A percentile compares a stretch with the other conserved stretches of the same genome.
Evolutionary conservation across 2,113 vertebrate genomes (phyloP).

Genomic region (Peromyscus maniculatus): DNA sequence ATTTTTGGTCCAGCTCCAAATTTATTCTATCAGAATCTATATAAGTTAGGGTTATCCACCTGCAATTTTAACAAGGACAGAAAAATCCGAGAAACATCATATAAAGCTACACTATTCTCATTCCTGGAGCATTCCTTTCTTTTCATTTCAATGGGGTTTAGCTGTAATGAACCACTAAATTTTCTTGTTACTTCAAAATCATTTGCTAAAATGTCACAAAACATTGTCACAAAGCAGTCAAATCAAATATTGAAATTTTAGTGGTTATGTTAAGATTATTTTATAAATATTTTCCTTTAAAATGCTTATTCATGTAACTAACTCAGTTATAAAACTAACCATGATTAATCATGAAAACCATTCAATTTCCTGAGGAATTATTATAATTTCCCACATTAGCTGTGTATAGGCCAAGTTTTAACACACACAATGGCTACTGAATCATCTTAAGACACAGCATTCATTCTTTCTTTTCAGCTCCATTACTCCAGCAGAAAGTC

Average conservation of each 20-base stretch:
- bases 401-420: constrained; percentile 39
- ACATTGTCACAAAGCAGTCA: constrained; percentile 4
- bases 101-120: not conserved
- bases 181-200: constrained; percentile 50
- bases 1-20: not conserved
- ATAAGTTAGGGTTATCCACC: not conserved
- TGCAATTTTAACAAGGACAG: constrained; percentile 2
- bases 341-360: constrained; percentile 53
- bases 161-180: not conserved
- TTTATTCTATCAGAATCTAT: constrained; percentile 40
- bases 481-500: constrained; percentile 50
- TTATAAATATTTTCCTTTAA: constrained; percentile 18
- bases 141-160: constrained; percentile 9
- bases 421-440: not conserved
- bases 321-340: constrained; percentile 3
- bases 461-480: constrained; percentile 35
- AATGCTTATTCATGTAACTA: constrained; percentile 4
- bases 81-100: constrained; percentile 32
- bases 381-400: constrained; percentile 34
- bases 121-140: not conserved
- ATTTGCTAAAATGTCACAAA: constrained; percentile 6
- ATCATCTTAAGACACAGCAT: not conserved
- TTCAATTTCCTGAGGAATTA: constrained; percentile 12
- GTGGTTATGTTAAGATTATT: not conserved
- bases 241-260: constrained; percentile 29